Evolutionary conservation across 2,113 vertebrate genomes (phyloP).

Genomic region (Sclerurus mexicanus): DNA sequence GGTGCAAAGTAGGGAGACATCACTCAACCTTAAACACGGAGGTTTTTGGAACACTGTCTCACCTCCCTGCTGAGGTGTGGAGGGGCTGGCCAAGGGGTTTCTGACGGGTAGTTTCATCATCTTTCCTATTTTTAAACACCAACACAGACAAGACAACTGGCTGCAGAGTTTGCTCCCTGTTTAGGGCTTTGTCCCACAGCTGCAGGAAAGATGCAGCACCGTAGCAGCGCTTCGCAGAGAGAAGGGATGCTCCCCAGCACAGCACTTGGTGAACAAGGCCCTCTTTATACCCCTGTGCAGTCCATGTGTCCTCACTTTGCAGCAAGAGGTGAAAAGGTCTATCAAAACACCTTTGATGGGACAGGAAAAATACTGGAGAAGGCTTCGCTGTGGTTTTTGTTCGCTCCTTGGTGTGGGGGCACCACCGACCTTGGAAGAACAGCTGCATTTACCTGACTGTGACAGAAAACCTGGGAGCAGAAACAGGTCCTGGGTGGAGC

Average conservation of each 20-base stretch:
- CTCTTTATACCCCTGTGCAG: neutral
- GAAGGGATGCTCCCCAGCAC: neutral
- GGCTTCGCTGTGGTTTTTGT: neutral
- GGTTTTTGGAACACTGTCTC: fast-evolving
- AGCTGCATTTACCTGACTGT: neutral
- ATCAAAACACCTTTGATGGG: neutral
- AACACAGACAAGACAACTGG: fast-evolving
- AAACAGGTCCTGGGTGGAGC: neutral
- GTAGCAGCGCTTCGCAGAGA: neutral
- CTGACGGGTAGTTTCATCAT: neutral
- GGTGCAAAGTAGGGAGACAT: neutral
- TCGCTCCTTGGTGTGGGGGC: neutral
- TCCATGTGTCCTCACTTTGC: neutral
- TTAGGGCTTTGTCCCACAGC: neutral
- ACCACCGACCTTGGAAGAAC: neutral
- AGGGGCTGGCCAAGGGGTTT: neutral
- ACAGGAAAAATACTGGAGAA: neutral
- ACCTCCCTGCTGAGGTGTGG: neutral
- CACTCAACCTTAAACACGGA: neutral
- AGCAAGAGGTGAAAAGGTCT: neutral
- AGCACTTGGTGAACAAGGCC: neutral
- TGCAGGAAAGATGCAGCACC: neutral
- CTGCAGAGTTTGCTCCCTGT: neutral
- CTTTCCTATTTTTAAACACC: neutral
- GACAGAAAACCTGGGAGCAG: neutral